Conservation (phyloP, 2,888 invertebrate species). For the Cyrtodaria siliqua region DNA sequence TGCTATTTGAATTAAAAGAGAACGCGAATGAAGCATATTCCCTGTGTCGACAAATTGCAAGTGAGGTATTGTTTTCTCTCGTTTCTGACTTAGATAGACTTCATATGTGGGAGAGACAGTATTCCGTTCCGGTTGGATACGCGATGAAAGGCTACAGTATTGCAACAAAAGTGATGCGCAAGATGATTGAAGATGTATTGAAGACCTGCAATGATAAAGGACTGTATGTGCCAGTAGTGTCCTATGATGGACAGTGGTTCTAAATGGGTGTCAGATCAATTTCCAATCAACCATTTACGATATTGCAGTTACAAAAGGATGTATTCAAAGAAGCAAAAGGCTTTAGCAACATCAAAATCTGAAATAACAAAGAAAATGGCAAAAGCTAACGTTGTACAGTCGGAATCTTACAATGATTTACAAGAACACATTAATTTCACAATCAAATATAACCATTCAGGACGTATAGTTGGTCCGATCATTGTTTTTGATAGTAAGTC, state of each 20-base stretch:
- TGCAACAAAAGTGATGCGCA: background rate
- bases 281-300: slow-evolving; percentile 28
- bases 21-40: too few species aligned
- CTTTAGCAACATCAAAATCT: too few species aligned
- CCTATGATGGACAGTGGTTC: slow-evolving; percentile 54
- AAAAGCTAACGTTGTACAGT: slow-evolving; percentile 4
- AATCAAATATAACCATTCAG: too few species aligned
- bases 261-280: slow-evolving; percentile 22
- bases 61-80: too few species aligned
- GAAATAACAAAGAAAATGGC: background rate
- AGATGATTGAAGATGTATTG: slow-evolving; percentile 31
- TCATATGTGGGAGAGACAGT: background rate
- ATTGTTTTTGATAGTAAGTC: too few species aligned
- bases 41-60: too few species aligned
- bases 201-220: slow-evolving; percentile 16
- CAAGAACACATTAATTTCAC: too few species aligned
- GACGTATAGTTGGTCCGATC: too few species aligned
- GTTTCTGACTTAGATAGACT: slow-evolving; percentile 46
- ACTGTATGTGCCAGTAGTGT: slow-evolving; percentile 43
- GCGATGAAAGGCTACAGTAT: slow-evolving; percentile 55
- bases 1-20: too few species aligned
- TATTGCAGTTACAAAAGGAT: slow-evolving; percentile 43
- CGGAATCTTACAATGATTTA: too few species aligned
- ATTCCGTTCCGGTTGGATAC: slow-evolving; percentile 41
- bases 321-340: slow-evolving; percentile 5